Percentiles rank a stretch among this genome's conserved stretches.
Conservation (phyloP, 2,113 vertebrate species). For the Odocoileus hemionus region DNA sequence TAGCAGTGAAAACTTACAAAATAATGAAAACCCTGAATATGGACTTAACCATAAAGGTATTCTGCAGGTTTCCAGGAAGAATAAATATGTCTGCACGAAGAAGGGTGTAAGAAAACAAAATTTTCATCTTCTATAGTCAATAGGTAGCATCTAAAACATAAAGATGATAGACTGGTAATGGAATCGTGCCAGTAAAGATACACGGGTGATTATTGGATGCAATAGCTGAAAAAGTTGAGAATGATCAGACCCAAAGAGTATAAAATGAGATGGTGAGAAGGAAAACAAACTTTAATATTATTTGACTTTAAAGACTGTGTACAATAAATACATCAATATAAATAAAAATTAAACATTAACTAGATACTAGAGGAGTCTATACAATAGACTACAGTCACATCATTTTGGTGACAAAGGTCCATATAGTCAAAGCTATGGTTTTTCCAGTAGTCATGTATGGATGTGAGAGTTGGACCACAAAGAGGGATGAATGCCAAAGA, state of each 20-base stretch:
- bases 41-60: not conserved
- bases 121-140: not conserved
- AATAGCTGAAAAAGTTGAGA: not conserved
- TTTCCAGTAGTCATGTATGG: not conserved
- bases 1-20: not conserved
- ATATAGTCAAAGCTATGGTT: not conserved
- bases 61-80: constrained; percentile 2
- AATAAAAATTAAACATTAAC: not conserved
- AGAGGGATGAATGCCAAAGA: not conserved
- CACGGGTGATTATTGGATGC: not conserved
- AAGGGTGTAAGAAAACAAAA: not conserved
- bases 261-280: not conserved
- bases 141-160: not conserved
- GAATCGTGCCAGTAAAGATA: not conserved
- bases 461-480: not conserved
- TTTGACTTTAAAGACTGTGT: not conserved
- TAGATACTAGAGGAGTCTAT: not conserved
- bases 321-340: not conserved
- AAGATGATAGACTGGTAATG: not conserved
- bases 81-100: not conserved
- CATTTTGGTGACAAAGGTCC: not conserved
- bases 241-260: not conserved
- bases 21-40: not conserved
- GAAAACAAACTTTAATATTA: not conserved
- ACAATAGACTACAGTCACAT: not conserved